These are phyloP conservation scores for Homarus gammarus DNA, from an alignment of 2,888 invertebrate species.

Conservation along the genomic window DNA sequence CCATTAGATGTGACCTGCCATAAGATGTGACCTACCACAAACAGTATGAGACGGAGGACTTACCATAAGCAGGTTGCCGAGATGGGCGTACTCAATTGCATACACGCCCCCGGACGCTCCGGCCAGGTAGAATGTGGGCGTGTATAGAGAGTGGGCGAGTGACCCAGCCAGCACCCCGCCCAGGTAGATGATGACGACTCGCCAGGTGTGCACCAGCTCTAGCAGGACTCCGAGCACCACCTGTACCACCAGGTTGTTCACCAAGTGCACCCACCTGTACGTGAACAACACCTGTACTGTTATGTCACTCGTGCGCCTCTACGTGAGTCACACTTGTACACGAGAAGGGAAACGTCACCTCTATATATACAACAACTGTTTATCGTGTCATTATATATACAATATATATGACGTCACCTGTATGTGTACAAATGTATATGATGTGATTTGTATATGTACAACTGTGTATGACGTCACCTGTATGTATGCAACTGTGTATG, in stretches of 20 bases:
- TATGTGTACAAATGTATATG: too few relatives aligned
- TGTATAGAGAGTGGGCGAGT: conserved; percentile 87
- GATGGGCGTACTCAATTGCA: conserved; percentile 90
- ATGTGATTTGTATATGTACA: too few relatives aligned
- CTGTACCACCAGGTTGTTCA: conserved; percentile 93
- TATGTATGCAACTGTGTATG: too few relatives aligned
- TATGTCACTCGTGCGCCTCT: too few relatives aligned
- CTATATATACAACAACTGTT: too few relatives aligned
- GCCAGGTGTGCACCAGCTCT: conserved; percentile 92
- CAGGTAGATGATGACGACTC: conserved; percentile 86
- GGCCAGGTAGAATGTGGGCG: conserved; percentile 89
- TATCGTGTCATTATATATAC: too few relatives aligned
- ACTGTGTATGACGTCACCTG: too few relatives aligned
- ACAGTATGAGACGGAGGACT: too few relatives aligned
- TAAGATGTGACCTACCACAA: not conserved
- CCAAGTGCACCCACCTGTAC: conserved; percentile 84
- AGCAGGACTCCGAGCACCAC: conserved; percentile 94
- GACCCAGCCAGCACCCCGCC: conserved; percentile 87
- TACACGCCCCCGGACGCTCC: conserved; percentile 96
- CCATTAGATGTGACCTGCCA: not conserved
- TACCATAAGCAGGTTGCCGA: conserved; percentile 88
- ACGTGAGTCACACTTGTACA: too few relatives aligned
- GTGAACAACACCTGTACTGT: too few relatives aligned
- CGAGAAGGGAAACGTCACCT: too few relatives aligned
- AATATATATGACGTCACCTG: too few relatives aligned